Percentiles rank a stretch among this genome's conserved stretches.
These are phyloP conservation scores for Embidobia sp. DNA, from an alignment of 2,888 invertebrate genomes.

Conservation along the genomic window DNA sequence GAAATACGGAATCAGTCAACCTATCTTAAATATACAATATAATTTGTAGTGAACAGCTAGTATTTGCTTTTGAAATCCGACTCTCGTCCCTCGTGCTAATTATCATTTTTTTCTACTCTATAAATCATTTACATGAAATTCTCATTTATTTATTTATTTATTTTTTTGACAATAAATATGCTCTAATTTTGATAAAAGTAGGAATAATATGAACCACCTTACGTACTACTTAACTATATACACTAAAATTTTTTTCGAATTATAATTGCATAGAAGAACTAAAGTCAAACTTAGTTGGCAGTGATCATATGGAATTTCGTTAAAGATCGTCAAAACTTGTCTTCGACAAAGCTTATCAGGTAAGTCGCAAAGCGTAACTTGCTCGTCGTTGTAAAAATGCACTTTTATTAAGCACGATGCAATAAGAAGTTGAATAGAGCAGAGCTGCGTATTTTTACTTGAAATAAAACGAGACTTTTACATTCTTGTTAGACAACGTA, in stretches of 20 bases:
- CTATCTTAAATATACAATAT: constrained; percentile 66
- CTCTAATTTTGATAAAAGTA: constrained; percentile 78
- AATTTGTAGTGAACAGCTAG: constrained; percentile 67
- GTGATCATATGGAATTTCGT: constrained; percentile 61
- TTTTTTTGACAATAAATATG: constrained; percentile 70
- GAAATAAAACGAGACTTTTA: constrained; percentile 52
- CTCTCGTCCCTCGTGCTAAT: constrained; percentile 44
- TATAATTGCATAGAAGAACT: constrained; percentile 58
- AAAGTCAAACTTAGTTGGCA: constrained; percentile 61
- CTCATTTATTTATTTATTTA: no score
- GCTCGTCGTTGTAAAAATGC: constrained; percentile 61
- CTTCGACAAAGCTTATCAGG: constrained; percentile 55
- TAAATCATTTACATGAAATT: constrained; percentile 59
- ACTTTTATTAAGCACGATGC: constrained; percentile 54
- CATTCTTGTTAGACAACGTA: constrained; percentile 15
- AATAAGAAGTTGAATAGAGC: constrained; percentile 56
- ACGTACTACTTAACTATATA: constrained; percentile 76
- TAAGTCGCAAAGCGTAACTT: constrained; percentile 55
- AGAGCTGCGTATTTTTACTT: constrained; percentile 63
- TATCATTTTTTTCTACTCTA: constrained; percentile 48
- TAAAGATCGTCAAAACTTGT: constrained; percentile 51
- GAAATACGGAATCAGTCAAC: constrained; percentile 76
- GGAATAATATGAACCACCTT: constrained; percentile 69
- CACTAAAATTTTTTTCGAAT: constrained; percentile 70
- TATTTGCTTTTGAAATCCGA: constrained; percentile 55